Conservation (phyloP, 2,888 invertebrate genomes). For the Zelleria hepariella region DNA sequence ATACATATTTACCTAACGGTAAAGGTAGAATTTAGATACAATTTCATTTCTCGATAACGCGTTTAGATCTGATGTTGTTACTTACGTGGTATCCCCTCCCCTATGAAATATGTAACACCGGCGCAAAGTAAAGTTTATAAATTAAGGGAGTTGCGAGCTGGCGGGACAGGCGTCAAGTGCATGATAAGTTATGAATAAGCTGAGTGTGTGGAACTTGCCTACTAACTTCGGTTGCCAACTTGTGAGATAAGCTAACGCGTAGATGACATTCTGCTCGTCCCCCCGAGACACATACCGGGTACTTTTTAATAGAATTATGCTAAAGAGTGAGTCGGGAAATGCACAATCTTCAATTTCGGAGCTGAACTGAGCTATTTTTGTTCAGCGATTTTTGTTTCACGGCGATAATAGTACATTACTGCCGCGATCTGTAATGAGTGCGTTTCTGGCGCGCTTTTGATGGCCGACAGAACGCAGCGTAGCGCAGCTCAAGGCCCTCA, state of each 20-base stretch:
- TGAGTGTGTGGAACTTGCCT: not conserved
- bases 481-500: too few relatives aligned
- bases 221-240: not conserved
- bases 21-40: too few relatives aligned
- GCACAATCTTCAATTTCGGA: too few relatives aligned
- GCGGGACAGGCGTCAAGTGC: conserved; percentile 6
- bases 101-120: conserved; percentile 4
- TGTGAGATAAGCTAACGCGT: not conserved
- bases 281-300: not conserved
- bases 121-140: conserved; percentile 8
- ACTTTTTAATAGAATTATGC: not conserved
- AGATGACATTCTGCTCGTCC: not conserved
- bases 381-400: too few relatives aligned
- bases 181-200: conserved; percentile 1
- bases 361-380: too few relatives aligned
- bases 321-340: not conserved
- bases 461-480: too few relatives aligned
- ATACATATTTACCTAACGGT: too few relatives aligned
- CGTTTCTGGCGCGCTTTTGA: too few relatives aligned
- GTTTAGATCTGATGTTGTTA: not conserved
- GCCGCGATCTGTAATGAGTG: too few relatives aligned
- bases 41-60: not conserved
- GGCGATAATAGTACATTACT: too few relatives aligned
- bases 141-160: conserved; percentile 10
- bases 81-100: not conserved